Percentiles rank a stretch among this genome's conserved stretches.
These are phyloP conservation scores for Drosophila kanapiae DNA, from an alignment of 1,140 invertebrate species.

Conservation along the genomic window DNA sequence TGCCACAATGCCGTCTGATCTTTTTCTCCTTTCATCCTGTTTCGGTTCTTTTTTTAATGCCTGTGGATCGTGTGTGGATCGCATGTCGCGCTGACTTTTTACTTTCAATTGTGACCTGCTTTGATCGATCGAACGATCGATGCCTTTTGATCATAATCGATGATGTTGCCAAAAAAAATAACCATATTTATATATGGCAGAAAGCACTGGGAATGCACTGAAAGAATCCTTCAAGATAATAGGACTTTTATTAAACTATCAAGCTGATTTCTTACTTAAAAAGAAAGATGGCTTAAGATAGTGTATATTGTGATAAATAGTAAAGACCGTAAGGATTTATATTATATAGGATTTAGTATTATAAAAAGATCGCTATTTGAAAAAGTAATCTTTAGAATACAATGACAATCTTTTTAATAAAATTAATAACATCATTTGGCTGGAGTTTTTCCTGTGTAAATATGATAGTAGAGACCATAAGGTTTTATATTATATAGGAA, in stretches of 20 bases:
- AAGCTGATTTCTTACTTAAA: no score
- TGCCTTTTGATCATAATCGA: conserved; percentile 80
- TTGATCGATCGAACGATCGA: conserved; percentile 58
- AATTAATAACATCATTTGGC: no score
- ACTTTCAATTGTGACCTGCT: conserved; percentile 83
- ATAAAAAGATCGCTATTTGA: no score
- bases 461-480: not conserved
- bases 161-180: conserved; percentile 71
- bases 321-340: not conserved
- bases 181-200: conserved; percentile 32
- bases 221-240: not conserved
- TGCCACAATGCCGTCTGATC: conserved; percentile 30
- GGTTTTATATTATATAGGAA: no score
- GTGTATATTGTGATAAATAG: not conserved
- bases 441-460: not conserved
- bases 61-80: conserved; percentile 59
- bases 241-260: no score
- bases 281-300: not conserved
- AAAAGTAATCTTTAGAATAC: no score
- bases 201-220: conserved; percentile 13
- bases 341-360: no score
- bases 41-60: conserved; percentile 4
- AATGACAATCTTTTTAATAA: no score
- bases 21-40: conserved; percentile 60
- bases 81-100: conserved; percentile 60